Evolutionary conservation across 2,888 invertebrate species (phyloP), one percentile per base, ranked within the genome.

Genomic region (Netelia melanura): DNA sequence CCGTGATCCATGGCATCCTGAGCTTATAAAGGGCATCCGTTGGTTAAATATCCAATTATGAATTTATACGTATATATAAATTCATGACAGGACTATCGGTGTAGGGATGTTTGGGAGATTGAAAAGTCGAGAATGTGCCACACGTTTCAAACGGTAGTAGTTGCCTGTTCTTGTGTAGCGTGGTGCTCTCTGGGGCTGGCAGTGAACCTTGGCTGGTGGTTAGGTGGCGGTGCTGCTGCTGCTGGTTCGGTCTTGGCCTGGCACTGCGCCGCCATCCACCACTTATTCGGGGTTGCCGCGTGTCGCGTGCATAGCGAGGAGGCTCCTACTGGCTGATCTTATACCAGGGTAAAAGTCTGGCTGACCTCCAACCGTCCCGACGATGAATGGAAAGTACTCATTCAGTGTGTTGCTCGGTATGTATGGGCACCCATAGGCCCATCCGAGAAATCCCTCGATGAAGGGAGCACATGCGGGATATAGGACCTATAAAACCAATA

Each of bases 361-460:
- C 81, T 87, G 83, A 86, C 78, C 83, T 86, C 85, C 81, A 84
- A 86, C 80, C 80, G 70, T 89, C 90, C 89, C 86, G 86, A 87
- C 89, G 88, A 91, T 92, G 91, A 92, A 92, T 92, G 92, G 89
- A 91, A 90, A 90, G 90, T 89, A 89, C 88, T 88, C 91, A 90
- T 91, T 91, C 89, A 91, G 81, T 38, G 72, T 71, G 84, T 87
- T 81, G 61, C 43, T 58, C 52, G 67, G 61, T 58, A 56, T 65
- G 54, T 64, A 64, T 70, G 58, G 3, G 56, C 58, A 10, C 9
- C 62, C 52, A n/a, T 58, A 82, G 84, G 84, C 77, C 80, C 78
- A 68, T 80, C 52, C 58, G 56, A 64, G 56, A 81, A 71, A 67
- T 83, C 25, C 74, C 81, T 43, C 71, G n/a, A 70, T 23, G 48